Percentiles rank a stretch among this genome's conserved stretches.
These are phyloP conservation scores for Neomorphus geoffroyi DNA, from an alignment of 2,797 vertebrate species.

Conservation along the genomic window DNA sequence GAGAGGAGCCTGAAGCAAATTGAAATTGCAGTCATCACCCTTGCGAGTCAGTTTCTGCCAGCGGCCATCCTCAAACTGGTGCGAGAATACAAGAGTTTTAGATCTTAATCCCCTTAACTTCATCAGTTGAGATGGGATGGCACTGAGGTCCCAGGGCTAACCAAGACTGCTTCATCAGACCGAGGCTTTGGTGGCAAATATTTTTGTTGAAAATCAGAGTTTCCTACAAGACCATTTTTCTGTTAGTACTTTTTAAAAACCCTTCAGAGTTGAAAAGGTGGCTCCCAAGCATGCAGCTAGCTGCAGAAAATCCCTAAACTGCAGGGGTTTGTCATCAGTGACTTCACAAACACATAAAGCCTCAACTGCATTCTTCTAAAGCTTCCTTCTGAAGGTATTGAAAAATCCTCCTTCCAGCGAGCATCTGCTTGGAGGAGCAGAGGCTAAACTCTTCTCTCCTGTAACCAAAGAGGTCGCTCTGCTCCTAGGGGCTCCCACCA, in stretches of 20 bases:
- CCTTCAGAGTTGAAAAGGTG: not conserved
- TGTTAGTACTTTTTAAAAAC: not conserved
- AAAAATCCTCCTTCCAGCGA: not conserved
- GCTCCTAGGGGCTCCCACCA: not conserved
- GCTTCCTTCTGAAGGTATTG: not conserved
- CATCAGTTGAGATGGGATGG: not conserved
- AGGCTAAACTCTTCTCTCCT: not conserved
- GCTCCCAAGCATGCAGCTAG: not conserved
- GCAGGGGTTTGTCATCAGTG: not conserved
- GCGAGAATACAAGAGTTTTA: not conserved
- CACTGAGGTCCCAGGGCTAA: not conserved
- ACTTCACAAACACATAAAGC: not conserved
- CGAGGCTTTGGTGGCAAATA: not conserved
- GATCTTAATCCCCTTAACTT: not conserved
- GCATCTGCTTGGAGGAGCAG: not conserved
- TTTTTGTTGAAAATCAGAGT: not conserved
- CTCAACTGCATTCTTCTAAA: not conserved
- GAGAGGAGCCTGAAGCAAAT: not conserved
- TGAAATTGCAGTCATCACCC: not conserved
- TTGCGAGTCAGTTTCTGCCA: not conserved
- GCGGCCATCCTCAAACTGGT: not conserved
- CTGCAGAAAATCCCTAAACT: not conserved
- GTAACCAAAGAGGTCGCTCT: rapidly evolving
- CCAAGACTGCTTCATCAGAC: not conserved
- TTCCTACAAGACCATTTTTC: not conserved